Evolutionary conservation across 2,888 invertebrate genomes (phyloP), one percentile per base, ranked within the genome.

Genomic region (Parnassius smintheus): DNA sequence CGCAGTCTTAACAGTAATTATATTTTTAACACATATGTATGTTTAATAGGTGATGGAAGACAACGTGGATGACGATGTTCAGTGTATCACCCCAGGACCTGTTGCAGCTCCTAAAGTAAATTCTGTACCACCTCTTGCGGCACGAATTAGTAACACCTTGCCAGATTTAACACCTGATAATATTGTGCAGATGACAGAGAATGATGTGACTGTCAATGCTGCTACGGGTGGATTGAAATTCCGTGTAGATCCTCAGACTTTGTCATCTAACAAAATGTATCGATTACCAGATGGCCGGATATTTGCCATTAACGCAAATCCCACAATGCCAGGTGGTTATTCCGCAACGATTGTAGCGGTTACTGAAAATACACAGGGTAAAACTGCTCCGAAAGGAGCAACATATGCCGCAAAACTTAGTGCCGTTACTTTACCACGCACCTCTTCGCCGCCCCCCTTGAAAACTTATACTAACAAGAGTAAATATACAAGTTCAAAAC

Each of bases 191-290:
- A 92, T 92, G 92, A 91, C 91, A 2, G 91, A 92, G 59, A 88
- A 91, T 66, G 92, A 92, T 66, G 92, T 92, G 11, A 88, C 91
- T n/a, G 88, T 92, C 9, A 92, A 92, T 72, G 74, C 83, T 44
- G 74, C 78, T 10, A 92, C 92, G 3, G 92, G 92, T 11, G 92
- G 92, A 1, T 77, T 92, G 52, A 92, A 92, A 72, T 92, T 92
- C 70, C 80, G 91, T 18, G 90, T 92, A 1, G 92, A 92, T 67
- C 92, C 92, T 1, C 91, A 92, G 74, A 92, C 92, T 0, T 74
- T 92, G 42, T 92, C 91, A 10, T 86, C 91, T 41, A 91, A 92
- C 66, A 92, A 92, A 75, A 92, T 92, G 92, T 92, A 92, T 72
- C 83, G 92, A 8, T 75, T 92, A 54, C 92, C 92, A 4, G 92